These are phyloP conservation scores for Apus apus DNA, from an alignment of 2,113 vertebrate genomes.

Conservation along the genomic window DNA sequence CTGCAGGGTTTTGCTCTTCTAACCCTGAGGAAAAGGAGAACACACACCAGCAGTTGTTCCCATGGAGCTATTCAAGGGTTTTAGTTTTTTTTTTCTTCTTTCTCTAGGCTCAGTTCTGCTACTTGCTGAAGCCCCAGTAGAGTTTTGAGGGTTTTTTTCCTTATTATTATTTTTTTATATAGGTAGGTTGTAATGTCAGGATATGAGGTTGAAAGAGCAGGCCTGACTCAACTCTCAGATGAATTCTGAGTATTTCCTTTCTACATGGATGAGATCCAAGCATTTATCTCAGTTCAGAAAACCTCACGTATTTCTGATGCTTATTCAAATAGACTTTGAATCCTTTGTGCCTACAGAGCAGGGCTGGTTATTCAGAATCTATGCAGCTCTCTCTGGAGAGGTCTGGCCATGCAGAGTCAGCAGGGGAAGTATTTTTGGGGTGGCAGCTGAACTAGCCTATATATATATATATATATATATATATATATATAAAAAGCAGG, in stretches of 20 bases:
- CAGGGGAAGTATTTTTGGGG: neutral
- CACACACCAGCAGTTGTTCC: neutral
- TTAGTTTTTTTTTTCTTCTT: neutral
- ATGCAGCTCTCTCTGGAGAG: neutral
- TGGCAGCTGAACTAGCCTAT: neutral
- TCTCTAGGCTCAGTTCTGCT: neutral
- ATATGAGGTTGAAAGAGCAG: constrained; percentile 45
- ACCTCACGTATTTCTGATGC: constrained; percentile 39
- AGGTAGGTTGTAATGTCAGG: constrained; percentile 20
- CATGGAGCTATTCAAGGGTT: neutral
- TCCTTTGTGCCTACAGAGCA: neutral
- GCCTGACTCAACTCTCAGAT: constrained; percentile 33
- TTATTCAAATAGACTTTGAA: constrained; percentile 3
- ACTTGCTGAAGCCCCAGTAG: neutral
- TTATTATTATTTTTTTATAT: neutral
- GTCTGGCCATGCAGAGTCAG: neutral
- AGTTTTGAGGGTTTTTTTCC: neutral
- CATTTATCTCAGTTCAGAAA: constrained; percentile 53
- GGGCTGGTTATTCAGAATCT: neutral
- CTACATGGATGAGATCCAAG: constrained; percentile 20
- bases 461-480: neutral
- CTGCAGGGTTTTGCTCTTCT: neutral
- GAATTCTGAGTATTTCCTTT: constrained; percentile 60
- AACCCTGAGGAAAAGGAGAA: neutral
- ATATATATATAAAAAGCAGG: neutral